These are phyloP conservation scores for Xyliphius kryptos DNA, from an alignment of 2,113 vertebrate genomes.

Conservation along the genomic window DNA sequence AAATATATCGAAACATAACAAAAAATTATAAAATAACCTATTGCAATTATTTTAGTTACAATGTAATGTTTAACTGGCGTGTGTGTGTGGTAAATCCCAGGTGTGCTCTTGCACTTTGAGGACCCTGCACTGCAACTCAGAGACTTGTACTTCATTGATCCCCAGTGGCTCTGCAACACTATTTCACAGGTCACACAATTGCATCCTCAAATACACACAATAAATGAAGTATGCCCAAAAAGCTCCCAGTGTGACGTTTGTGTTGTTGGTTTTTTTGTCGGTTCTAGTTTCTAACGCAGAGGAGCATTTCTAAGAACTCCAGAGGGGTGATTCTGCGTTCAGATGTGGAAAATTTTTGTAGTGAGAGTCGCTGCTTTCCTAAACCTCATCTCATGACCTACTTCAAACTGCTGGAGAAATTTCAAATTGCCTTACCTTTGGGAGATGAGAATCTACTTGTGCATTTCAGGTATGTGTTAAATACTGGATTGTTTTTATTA, in stretches of 20 bases:
- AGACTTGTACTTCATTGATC: conserved; percentile 90
- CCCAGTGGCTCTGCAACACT: conserved; percentile 92
- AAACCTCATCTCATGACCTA: conserved; percentile 77
- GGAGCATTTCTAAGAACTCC: conserved; percentile 68
- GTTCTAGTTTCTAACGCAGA: conserved; percentile 70
- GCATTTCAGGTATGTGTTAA: no score
- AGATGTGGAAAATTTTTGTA: conserved; percentile 76
- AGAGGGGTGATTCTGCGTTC: conserved; percentile 79
- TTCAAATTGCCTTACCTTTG: conserved; percentile 87
- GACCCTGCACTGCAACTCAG: conserved; percentile 85
- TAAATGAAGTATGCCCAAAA: no score
- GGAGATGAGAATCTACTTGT: conserved; percentile 84
- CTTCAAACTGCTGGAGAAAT: conserved; percentile 90
- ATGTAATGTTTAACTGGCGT: no score
- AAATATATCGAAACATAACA: no score
- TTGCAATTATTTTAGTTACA: no score
- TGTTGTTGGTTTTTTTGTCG: no score
- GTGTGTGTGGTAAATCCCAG: no score
- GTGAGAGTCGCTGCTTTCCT: conserved; percentile 79
- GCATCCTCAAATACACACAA: neutral
- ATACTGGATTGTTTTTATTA: no score
- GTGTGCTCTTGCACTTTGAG: conserved; percentile 89
- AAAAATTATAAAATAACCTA: no score
- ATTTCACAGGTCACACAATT: conserved; percentile 98
- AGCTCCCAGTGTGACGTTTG: no score